phyloP scores from a whole-genome alignment of 30 jellyfish, hydroid and myxozoan genomes.

The Turritopsis rubra region DNA sequence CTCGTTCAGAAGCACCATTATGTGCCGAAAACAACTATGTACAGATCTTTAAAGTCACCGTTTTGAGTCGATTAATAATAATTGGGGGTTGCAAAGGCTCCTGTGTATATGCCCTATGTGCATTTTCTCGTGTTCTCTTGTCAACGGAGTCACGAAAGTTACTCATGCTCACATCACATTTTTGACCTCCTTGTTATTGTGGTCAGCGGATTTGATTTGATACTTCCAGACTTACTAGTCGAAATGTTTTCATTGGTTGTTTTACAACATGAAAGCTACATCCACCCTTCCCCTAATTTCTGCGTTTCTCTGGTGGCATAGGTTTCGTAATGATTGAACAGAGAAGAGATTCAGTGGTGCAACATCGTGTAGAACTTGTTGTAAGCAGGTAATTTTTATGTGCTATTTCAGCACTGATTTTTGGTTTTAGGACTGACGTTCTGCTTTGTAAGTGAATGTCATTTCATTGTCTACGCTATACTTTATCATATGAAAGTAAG shows the following conservation, averaged over 20 bases:
- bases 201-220: not conserved
- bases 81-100: not conserved
- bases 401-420: too few relatives aligned
- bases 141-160: not conserved
- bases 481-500: too few relatives aligned
- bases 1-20: not conserved
- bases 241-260: not conserved
- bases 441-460: too few relatives aligned
- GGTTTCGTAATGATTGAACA: not conserved
- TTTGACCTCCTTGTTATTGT: too few relatives aligned
- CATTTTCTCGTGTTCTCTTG: not conserved
- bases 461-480: too few relatives aligned
- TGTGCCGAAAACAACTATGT: not conserved
- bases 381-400: not conserved
- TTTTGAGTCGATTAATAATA: too few relatives aligned
- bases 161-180: too few relatives aligned
- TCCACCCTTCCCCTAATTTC: not conserved
- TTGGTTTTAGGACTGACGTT: too few relatives aligned
- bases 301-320: not conserved
- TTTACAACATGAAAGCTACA: not conserved
- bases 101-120: not conserved
- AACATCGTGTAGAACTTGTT: not conserved
- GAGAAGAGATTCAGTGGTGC: not conserved
- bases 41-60: not conserved
- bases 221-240: not conserved